Conservation (phyloP, 2,797 vertebrate genomes). For the Acridotheres tristis region DNA sequence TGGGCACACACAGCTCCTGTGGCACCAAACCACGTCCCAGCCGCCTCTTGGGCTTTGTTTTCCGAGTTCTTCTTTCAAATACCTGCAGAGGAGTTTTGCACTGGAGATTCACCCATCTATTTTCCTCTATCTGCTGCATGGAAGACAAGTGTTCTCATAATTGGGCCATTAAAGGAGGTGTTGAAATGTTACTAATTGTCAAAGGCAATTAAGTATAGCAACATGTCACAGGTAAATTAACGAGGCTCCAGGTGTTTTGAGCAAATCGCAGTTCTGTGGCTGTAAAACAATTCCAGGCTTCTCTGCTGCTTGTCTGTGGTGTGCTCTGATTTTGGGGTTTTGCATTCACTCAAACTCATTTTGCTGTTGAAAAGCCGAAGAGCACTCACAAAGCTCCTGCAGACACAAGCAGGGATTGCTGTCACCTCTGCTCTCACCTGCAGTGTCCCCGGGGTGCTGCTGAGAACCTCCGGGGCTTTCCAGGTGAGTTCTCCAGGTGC, state of each 20-base stretch:
- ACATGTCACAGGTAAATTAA: conserved; percentile 84
- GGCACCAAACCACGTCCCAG: not conserved
- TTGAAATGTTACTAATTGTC: conserved; percentile 83
- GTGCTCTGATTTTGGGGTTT: not conserved
- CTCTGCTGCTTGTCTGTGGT: not conserved
- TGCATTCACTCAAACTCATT: accelerated
- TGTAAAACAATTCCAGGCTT: not conserved
- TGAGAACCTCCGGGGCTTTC: not conserved
- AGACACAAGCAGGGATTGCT: accelerated
- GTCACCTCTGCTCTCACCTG: accelerated
- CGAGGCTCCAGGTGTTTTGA: conserved; percentile 70
- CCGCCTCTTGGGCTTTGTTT: not conserved
- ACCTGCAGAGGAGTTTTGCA: not conserved
- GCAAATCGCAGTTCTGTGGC: not conserved
- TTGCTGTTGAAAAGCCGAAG: not conserved
- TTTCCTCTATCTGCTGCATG: conserved; percentile 43
- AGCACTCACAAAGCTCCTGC: accelerated
- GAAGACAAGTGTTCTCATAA: conserved; percentile 73
- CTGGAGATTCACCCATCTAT: conserved; percentile 66
- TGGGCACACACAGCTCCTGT: not conserved
- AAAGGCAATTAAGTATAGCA: conserved; percentile 81
- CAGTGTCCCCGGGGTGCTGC: not conserved
- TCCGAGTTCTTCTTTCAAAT: not conserved
- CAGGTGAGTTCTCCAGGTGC: no score
- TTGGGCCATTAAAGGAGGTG: conserved; percentile 79